Evolutionary conservation across 2,113 vertebrate species (phyloP).

Genomic region (Onychorhynchus coronatus): DNA sequence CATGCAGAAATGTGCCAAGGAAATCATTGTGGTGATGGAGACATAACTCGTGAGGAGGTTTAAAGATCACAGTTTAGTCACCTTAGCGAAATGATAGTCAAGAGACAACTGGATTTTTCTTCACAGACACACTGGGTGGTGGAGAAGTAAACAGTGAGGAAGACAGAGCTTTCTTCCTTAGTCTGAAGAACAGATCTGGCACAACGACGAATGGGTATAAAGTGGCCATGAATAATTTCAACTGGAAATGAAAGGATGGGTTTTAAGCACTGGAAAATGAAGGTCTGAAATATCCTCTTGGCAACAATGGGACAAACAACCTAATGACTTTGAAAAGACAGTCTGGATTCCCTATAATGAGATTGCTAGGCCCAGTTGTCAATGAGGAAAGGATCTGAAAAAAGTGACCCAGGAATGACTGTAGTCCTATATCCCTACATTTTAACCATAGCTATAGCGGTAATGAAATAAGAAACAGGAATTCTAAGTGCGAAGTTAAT

Average conservation of each 20-base stretch:
- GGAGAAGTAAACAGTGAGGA: not conserved
- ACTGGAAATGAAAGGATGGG: not conserved
- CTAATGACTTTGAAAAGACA: not conserved
- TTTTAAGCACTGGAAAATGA: conserved; percentile 37
- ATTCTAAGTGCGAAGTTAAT: not conserved
- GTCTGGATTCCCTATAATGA: not conserved
- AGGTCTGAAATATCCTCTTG: conserved; percentile 21
- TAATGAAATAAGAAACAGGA: not conserved
- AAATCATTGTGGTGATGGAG: not conserved
- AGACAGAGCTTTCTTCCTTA: not conserved
- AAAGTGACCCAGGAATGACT: not conserved
- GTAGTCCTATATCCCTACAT: not conserved
- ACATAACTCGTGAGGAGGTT: not conserved
- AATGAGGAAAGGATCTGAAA: not conserved
- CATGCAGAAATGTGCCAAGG: not conserved
- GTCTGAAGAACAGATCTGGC: conserved; percentile 29
- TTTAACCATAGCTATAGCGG: not conserved
- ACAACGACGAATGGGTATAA: conserved; percentile 2
- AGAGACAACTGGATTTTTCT: not conserved
- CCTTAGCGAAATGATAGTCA: not conserved
- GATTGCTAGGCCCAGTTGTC: not conserved
- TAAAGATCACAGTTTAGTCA: not conserved
- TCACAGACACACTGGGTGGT: not conserved
- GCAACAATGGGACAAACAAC: not conserved
- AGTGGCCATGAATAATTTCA: conserved; percentile 21